These are phyloP conservation scores for Hydrotaea cyrtoneurina DNA, from an alignment of 2,888 invertebrate species.

Conservation along the genomic window DNA sequence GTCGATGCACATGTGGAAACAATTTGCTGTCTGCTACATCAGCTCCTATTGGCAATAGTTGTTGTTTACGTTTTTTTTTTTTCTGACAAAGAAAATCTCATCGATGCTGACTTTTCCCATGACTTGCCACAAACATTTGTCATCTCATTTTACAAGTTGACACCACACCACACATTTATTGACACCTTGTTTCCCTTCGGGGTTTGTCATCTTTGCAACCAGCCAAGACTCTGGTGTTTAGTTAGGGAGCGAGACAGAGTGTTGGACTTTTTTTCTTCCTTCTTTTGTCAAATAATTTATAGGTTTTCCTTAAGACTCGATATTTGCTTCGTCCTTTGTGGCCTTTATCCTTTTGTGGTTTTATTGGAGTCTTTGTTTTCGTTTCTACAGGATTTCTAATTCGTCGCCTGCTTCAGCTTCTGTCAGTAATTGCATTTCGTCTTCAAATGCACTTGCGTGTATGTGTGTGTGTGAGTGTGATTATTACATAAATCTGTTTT, in stretches of 20 bases:
- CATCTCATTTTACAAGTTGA: constrained; percentile 54
- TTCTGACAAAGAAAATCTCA: constrained; percentile 10
- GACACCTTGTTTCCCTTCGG: constrained; percentile 41
- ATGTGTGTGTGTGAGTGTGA: constrained; percentile 33
- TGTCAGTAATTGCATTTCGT: constrained; percentile 12
- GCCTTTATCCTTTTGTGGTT: constrained; percentile 65
- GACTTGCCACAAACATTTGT: constrained; percentile 44
- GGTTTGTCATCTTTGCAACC: not conserved
- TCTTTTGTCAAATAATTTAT: constrained; percentile 27
- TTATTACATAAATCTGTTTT: constrained; percentile 62
- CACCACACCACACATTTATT: constrained; percentile 58
- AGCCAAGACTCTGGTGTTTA: not conserved
- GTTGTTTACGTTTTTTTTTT: constrained; percentile 10
- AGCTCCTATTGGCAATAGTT: constrained; percentile 8
- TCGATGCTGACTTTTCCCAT: constrained; percentile 62
- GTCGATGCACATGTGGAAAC: not conserved
- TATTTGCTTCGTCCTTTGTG: constrained; percentile 25
- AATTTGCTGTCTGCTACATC: not conserved
- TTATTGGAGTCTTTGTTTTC: constrained; percentile 57
- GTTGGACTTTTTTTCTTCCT: not conserved
- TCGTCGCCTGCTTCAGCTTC: constrained; percentile 10
- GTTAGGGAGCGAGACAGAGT: not conserved
- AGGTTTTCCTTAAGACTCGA: not conserved
- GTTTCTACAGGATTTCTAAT: constrained; percentile 9
- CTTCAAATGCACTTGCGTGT: not conserved